These are phyloP conservation scores for Clupea harengus DNA, from an alignment of 2,113 vertebrate species.

Conservation along the genomic window DNA sequence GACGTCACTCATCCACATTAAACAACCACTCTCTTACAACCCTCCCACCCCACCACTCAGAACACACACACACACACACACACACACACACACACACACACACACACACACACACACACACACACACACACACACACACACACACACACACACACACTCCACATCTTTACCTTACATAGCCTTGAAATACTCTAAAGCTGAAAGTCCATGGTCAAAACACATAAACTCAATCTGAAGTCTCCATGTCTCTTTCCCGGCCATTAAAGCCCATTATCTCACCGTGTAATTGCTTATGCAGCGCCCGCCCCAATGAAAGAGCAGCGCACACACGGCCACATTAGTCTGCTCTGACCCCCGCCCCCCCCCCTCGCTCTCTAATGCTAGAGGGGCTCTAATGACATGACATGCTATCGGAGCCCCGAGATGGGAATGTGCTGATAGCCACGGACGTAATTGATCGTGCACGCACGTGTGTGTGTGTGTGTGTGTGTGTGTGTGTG, in stretches of 20 bases:
- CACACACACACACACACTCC: neutral
- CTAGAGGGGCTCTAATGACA: neutral
- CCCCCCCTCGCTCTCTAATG: neutral
- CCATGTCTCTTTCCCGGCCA: neutral
- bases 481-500: constrained; percentile 7
- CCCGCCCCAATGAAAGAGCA: neutral
- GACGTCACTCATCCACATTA: neutral
- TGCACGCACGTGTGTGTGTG: neutral
- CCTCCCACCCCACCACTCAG: neutral
- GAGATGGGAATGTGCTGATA: neutral
- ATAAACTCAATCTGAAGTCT: neutral
- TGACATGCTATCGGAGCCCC: neutral
- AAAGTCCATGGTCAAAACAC: neutral
- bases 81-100: neutral
- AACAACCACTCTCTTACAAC: neutral
- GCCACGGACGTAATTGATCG: neutral
- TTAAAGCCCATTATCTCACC: neutral
- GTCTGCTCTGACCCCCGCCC: neutral
- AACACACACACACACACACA: neutral
- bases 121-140: neutral
- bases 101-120: neutral
- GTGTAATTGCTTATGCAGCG: neutral
- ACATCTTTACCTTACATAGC: neutral
- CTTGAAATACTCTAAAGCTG: neutral
- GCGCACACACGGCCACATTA: too few species aligned